phyloP scores from a whole-genome alignment of 2,888 invertebrate species.

The Diaperis boleti region DNA sequence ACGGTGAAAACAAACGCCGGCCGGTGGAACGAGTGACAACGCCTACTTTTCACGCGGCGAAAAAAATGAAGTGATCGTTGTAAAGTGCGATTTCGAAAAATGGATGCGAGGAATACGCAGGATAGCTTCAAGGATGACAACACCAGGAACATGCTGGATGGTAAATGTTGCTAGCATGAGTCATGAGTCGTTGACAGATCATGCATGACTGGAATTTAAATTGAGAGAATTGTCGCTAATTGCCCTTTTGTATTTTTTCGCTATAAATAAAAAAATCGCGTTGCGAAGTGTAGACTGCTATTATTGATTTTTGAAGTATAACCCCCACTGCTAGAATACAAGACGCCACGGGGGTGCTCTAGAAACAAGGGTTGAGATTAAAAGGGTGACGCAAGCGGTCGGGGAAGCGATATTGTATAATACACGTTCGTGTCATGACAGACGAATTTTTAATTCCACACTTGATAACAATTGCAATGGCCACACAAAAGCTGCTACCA shows the following conservation, averaged over 20 bases:
- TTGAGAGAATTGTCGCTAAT: constrained; percentile 17
- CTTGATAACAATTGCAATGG: neutral
- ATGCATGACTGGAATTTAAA: constrained; percentile 25
- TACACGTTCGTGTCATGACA: neutral
- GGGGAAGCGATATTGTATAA: neutral
- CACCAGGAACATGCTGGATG: constrained; percentile 61
- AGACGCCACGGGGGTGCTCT: neutral
- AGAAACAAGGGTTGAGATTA: constrained; percentile 7
- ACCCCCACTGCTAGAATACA: neutral
- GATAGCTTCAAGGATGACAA: constrained; percentile 58
- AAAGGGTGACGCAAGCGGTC: neutral
- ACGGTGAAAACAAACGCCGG: constrained; percentile 25
- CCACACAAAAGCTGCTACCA: neutral
- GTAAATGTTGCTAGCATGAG: constrained; percentile 46
- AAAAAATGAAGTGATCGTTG: constrained; percentile 14
- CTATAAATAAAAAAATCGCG: neutral
- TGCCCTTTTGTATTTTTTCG: constrained; percentile 1
- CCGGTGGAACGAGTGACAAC: neutral
- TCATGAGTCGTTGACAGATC: constrained; percentile 14
- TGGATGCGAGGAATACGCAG: constrained; percentile 52
- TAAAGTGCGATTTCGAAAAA: constrained; percentile 42
- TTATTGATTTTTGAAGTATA: constrained; percentile 8
- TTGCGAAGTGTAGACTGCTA: neutral
- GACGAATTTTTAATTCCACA: neutral
- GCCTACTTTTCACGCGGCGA: neutral